Percentiles rank a stretch among this genome's conserved stretches.
phyloP scores from a whole-genome alignment of 2,797 vertebrate species.

The Eulemur rubriventer region DNA sequence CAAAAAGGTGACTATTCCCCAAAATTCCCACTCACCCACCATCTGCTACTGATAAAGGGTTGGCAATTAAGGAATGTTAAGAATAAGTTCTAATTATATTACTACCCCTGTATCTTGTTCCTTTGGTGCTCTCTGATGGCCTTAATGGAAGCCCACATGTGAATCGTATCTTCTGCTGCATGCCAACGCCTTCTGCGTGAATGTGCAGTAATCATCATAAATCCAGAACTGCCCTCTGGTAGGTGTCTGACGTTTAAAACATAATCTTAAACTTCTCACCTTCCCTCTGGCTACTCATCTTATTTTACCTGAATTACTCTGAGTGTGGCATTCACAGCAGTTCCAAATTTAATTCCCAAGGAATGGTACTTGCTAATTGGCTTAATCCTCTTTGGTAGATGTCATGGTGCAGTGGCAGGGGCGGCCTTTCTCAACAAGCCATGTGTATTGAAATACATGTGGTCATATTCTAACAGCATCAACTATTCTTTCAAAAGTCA shows the following conservation, averaged over 20 bases:
- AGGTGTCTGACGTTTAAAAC: not conserved
- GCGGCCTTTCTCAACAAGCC: not conserved
- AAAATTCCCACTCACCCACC: slow-evolving; percentile 64
- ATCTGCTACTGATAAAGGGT: slow-evolving; percentile 70
- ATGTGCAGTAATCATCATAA: slow-evolving; percentile 6
- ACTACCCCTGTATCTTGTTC: slow-evolving; percentile 5
- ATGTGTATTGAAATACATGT: not conserved
- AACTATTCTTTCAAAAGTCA: not conserved
- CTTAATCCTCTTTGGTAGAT: not conserved
- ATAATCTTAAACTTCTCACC: not conserved
- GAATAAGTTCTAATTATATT: slow-evolving; percentile 66
- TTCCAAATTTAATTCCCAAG: not conserved
- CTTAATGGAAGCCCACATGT: slow-evolving; percentile 52
- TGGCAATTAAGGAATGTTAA: slow-evolving; percentile 63
- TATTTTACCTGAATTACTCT: not conserved
- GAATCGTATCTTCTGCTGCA: slow-evolving; percentile 22
- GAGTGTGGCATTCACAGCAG: not conserved
- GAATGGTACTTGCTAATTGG: not conserved
- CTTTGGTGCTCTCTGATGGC: slow-evolving; percentile 44
- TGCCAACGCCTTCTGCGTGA: not conserved
- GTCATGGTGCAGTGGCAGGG: not conserved
- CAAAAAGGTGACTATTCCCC: slow-evolving; percentile 55
- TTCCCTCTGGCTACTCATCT: not conserved
- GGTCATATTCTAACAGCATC: not conserved
- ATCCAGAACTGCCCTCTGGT: not conserved